Evolutionary conservation across 2,888 invertebrate genomes (phyloP).

Genomic region (Hirtodrosophila alboralis): DNA sequence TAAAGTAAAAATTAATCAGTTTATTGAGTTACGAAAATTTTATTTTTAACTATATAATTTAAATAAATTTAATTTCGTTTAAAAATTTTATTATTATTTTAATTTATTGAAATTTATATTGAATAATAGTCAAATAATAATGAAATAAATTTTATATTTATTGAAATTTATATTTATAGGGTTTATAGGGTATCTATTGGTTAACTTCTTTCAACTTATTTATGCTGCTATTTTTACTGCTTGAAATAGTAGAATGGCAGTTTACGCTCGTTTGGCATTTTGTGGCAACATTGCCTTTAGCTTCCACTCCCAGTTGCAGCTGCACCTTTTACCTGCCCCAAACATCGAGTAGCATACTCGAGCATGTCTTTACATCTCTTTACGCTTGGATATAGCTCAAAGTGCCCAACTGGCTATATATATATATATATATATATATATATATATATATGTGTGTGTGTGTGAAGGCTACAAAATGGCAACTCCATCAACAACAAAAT

Average conservation of each 20-base stretch:
- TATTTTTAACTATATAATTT: too few species aligned
- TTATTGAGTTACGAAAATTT: too few species aligned
- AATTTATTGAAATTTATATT: too few species aligned
- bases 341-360: conserved; percentile 74
- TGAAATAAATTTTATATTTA: too few species aligned
- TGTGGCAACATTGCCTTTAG: conserved; percentile 49
- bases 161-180: too few species aligned
- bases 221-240: conserved; percentile 38
- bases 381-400: conserved; percentile 72
- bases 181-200: conserved; percentile 16
- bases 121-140: too few species aligned
- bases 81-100: too few species aligned
- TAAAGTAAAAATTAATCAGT: too few species aligned
- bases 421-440: too few species aligned
- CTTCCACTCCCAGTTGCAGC: background rate
- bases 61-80: too few species aligned
- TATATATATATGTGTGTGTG: background rate
- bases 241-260: conserved; percentile 72
- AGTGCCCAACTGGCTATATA: conserved; percentile 50
- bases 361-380: conserved; percentile 79
- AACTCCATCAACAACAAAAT: conserved; percentile 16
- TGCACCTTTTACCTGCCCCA: conserved; percentile 43
- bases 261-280: conserved; percentile 76
- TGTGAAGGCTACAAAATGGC: conserved; percentile 52
- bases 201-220: too few species aligned